phyloP scores from a whole-genome alignment of 2,797 vertebrate species.

The Gymnopithys bicolor region DNA sequence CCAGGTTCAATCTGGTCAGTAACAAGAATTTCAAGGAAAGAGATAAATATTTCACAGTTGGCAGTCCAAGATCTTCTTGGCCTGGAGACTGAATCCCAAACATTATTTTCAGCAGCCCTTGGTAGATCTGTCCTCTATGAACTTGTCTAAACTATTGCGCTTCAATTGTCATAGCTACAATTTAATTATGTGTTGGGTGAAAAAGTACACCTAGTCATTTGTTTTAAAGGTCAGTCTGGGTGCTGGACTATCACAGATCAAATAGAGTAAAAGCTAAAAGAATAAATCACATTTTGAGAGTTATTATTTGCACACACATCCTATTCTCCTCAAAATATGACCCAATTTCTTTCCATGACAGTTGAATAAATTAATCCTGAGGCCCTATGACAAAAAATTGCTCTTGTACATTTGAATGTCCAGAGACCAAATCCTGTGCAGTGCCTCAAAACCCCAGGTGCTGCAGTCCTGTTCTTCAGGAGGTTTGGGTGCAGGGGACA shows the following conservation, averaged over 20 bases:
- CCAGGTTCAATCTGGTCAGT: not conserved
- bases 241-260: not conserved
- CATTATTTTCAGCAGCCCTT: not conserved
- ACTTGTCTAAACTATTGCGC: not conserved
- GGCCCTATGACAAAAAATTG: not conserved
- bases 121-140: not conserved
- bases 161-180: not conserved
- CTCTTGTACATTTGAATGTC: not conserved
- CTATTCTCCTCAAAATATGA: slow-evolving; percentile 7
- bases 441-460: not conserved
- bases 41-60: not conserved
- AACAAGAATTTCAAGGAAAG: not conserved
- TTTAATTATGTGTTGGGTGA: slow-evolving; percentile 6
- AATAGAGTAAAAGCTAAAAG: not conserved
- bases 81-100: not conserved
- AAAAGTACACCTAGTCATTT: slow-evolving; percentile 13
- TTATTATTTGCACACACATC: not conserved
- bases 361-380: not conserved
- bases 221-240: not conserved
- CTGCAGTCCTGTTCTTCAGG: not conserved
- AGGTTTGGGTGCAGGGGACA: not conserved
- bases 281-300: not conserved
- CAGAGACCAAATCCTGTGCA: not conserved
- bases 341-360: not conserved
- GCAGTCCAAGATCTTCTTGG: not conserved